Evolutionary conservation across 2,888 invertebrate genomes (phyloP).

Genomic region (Lycocerus yunnanus): DNA sequence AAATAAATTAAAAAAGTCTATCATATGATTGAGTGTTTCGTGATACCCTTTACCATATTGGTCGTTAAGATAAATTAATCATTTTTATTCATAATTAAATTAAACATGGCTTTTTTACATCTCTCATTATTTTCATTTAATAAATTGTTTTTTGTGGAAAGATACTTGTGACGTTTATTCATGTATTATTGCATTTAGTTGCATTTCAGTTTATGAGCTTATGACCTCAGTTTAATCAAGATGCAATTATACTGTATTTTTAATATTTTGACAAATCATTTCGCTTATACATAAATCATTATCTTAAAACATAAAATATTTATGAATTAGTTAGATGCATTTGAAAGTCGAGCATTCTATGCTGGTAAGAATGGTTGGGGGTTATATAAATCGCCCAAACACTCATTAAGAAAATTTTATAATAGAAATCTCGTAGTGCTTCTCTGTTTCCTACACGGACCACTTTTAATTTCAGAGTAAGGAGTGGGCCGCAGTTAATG

Average conservation of each 20-base stretch:
- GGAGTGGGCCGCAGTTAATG: too few relatives aligned
- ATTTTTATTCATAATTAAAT: conserved; percentile 1
- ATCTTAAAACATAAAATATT: not conserved
- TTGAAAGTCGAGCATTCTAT: too few relatives aligned
- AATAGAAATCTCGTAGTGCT: too few relatives aligned
- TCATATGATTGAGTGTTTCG: conserved; percentile 7
- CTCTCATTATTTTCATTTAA: not conserved
- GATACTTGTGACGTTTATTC: not conserved
- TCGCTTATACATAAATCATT: not conserved
- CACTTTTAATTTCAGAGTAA: too few relatives aligned
- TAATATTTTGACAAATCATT: not conserved
- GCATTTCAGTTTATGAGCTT: not conserved
- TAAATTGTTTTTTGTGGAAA: conserved; percentile 3
- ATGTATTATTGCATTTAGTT: not conserved
- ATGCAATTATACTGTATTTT: not conserved
- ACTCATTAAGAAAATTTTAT: too few relatives aligned
- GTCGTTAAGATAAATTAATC: not conserved
- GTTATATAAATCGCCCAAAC: too few relatives aligned
- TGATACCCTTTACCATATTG: conserved; percentile 12
- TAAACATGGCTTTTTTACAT: not conserved
- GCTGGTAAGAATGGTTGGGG: too few relatives aligned
- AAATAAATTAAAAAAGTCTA: not conserved
- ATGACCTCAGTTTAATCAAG: not conserved
- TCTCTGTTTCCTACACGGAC: too few relatives aligned
- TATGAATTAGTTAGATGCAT: not conserved